Evolutionary conservation across 2,888 invertebrate species (phyloP).

Genomic region (Tenthredo livida): DNA sequence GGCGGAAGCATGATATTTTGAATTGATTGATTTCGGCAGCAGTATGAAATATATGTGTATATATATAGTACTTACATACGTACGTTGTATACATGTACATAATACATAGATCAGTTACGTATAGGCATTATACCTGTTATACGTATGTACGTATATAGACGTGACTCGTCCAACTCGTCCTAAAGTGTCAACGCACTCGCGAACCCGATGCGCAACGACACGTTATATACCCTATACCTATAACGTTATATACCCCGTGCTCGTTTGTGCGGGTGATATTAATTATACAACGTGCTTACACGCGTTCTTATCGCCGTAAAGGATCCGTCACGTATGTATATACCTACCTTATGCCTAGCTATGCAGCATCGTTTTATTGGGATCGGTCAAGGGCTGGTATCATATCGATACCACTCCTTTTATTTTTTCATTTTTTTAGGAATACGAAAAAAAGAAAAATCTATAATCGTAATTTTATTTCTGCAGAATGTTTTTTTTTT

Average conservation of each 20-base stretch:
- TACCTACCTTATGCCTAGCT: not conserved
- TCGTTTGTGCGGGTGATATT: constrained; percentile 15
- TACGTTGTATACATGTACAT: too few relatives aligned
- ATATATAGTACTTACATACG: not conserved
- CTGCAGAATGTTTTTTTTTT: not conserved
- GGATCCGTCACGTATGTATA: constrained; percentile 5
- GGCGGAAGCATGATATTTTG: not conserved
- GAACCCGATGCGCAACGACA: constrained; percentile 48
- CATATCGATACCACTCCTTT: too few relatives aligned
- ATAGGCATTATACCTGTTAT: constrained; percentile 7
- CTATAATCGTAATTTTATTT: not conserved
- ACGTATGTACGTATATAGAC: not conserved
- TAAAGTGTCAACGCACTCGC: constrained; percentile 47
- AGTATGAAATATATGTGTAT: not conserved
- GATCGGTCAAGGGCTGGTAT: not conserved
- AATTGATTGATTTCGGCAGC: constrained; percentile 14
- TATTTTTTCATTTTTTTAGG: too few relatives aligned
- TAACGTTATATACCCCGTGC: not conserved
- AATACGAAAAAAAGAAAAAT: not conserved
- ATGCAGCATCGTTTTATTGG: not conserved
- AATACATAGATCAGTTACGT: too few relatives aligned
- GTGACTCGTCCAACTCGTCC: constrained; percentile 49
- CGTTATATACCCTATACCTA: constrained; percentile 3
- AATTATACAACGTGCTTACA: constrained; percentile 30
- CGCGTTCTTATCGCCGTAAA: not conserved